A percentile compares a stretch with the other conserved stretches of the same genome.
Conservation (phyloP, 2,113 vertebrate species). For the Junco hyemalis region DNA sequence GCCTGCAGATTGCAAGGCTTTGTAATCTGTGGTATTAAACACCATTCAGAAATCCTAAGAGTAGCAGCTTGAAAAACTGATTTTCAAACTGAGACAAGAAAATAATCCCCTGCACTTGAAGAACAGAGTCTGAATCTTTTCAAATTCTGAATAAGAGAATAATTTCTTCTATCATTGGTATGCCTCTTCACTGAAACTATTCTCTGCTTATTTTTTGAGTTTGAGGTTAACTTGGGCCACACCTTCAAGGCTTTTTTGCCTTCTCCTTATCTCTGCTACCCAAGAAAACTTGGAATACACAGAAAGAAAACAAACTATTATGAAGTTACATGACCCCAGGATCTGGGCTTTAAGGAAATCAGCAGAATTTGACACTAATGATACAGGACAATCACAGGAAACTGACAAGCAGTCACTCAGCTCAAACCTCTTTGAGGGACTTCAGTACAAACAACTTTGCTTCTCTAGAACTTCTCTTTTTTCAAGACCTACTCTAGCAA, state of each 20-base stretch:
- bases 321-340: not conserved
- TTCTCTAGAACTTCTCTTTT: not conserved
- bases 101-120: not conserved
- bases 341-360: not conserved
- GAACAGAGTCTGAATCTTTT: not conserved
- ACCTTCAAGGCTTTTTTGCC: not conserved
- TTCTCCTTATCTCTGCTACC: not conserved
- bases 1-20: not conserved
- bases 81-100: not conserved
- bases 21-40: slow-evolving; percentile 15
- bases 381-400: not conserved
- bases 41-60: not conserved
- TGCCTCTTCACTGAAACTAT: not conserved
- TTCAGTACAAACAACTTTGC: not conserved
- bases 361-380: not conserved
- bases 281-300: not conserved
- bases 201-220: not conserved
- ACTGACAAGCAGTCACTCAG: not conserved
- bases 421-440: not conserved
- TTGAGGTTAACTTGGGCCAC: not conserved
- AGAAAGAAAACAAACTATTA: not conserved
- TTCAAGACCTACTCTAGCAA: not conserved
- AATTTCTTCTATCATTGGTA: not conserved
- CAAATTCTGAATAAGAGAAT: not conserved
- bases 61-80: slow-evolving; percentile 1